These are phyloP conservation scores for Zaprionus ghesquierei DNA, from an alignment of 1,140 invertebrate species.

Conservation along the genomic window DNA sequence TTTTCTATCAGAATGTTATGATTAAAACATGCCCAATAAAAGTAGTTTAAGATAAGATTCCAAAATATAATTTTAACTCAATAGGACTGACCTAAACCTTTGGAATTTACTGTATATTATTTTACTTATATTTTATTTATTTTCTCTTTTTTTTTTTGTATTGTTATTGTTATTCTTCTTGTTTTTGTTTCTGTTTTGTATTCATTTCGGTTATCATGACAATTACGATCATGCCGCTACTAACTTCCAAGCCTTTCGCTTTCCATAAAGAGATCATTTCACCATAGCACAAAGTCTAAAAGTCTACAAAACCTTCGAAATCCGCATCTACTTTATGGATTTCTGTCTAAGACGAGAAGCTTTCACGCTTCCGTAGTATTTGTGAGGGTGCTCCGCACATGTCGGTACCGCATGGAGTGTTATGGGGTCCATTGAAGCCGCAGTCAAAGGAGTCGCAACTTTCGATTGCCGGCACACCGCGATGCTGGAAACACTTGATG, in stretches of 20 bases:
- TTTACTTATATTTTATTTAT: not conserved
- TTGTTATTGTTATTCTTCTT: not conserved
- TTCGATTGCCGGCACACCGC: not conserved
- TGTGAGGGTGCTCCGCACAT: too few species aligned
- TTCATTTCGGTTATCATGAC: not conserved
- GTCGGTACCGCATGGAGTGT: not conserved
- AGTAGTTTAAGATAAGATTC: too few species aligned
- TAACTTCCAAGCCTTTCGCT: too few species aligned
- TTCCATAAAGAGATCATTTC: not conserved
- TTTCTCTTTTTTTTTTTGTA: not conserved
- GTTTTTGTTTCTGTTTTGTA: not conserved
- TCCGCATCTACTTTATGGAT: too few species aligned
- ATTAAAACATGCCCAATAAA: too few species aligned
- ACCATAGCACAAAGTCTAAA: not conserved
- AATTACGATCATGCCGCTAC: too few species aligned
- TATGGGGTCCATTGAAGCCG: not conserved
- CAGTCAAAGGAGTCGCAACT: not conserved
- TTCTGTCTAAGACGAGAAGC: not conserved
- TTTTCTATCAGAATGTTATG: too few species aligned
- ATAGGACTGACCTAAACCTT: too few species aligned
- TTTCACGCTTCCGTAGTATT: not conserved
- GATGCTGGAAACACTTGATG: conserved; percentile 3
- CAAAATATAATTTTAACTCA: too few species aligned
- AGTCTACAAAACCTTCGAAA: not conserved
- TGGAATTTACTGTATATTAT: too few species aligned